Evolutionary conservation across 2,888 invertebrate genomes (phyloP).

Genomic region (Cantharis rustica): DNA sequence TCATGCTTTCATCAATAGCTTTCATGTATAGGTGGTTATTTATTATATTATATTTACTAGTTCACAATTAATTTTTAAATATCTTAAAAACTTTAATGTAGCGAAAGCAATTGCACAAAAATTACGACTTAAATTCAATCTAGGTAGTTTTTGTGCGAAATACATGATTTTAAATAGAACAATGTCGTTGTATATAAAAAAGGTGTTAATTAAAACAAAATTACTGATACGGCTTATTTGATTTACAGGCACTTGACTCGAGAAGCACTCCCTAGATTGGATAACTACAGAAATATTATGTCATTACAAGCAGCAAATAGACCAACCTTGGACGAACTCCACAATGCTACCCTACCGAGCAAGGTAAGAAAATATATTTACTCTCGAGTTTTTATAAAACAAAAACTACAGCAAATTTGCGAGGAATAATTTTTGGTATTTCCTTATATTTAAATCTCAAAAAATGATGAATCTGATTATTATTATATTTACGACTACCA

Average conservation of each 20-base stretch:
- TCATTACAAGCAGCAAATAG: conserved; percentile 86
- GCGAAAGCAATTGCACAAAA: not conserved
- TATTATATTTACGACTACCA: too few species aligned
- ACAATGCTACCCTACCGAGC: conserved; percentile 78
- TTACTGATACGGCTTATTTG: conserved; percentile 19
- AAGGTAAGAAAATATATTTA: conserved; percentile 64
- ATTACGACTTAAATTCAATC: not conserved
- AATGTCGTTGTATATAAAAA: not conserved
- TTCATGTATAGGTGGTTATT: too few species aligned
- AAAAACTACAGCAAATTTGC: not conserved
- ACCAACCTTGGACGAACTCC: conserved; percentile 87
- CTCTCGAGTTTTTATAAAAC: not conserved
- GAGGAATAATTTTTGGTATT: not conserved
- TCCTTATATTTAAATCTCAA: not conserved
- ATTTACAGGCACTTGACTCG: conserved; percentile 76
- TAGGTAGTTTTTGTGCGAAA: not conserved
- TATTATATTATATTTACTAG: too few species aligned
- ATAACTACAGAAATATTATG: conserved; percentile 88
- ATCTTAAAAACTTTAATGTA: not conserved
- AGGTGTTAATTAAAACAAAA: not conserved
- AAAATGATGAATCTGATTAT: not conserved
- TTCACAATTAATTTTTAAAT: not conserved
- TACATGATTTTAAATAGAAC: not conserved
- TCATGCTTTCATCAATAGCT: too few species aligned
- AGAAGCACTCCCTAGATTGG: conserved; percentile 84